These are phyloP conservation scores for Cossypha niveicapilla DNA, from an alignment of 2,797 vertebrate species.

Conservation along the genomic window DNA sequence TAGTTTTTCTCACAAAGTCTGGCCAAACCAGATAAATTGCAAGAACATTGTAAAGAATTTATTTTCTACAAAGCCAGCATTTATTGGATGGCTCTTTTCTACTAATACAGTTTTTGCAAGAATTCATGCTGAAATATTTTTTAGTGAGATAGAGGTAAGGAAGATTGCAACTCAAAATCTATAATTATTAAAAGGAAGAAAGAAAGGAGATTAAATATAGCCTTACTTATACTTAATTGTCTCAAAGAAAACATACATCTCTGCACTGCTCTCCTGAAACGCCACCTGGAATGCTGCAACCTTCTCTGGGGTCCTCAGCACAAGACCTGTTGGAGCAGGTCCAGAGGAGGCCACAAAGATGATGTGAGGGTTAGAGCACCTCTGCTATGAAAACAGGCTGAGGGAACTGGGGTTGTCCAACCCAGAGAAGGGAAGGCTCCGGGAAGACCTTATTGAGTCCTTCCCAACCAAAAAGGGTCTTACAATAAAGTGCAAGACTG, in stretches of 20 bases:
- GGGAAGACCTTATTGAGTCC: background rate
- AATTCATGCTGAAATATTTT: slow-evolving; percentile 32
- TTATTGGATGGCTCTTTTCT: background rate
- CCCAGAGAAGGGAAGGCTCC: background rate
- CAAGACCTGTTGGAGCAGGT: background rate
- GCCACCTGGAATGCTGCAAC: background rate
- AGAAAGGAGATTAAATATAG: background rate
- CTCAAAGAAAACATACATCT: slow-evolving; percentile 52
- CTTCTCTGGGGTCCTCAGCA: background rate
- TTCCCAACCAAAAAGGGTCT: background rate
- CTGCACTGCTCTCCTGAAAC: background rate
- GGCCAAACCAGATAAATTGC: background rate
- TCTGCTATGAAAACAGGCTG: background rate
- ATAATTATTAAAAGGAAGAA: slow-evolving; percentile 50
- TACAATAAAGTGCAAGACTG: too few species aligned
- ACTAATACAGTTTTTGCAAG: slow-evolving; percentile 23
- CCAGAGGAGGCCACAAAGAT: background rate
- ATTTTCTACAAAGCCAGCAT: background rate
- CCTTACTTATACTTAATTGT: slow-evolving; percentile 40
- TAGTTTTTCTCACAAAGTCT: background rate
- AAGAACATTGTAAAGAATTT: background rate
- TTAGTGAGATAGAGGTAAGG: slow-evolving; percentile 30
- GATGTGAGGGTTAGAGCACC: background rate
- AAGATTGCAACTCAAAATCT: slow-evolving; percentile 54
- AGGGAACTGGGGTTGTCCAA: background rate